These are phyloP conservation scores for Heterochromis multidens DNA, from an alignment of 2,113 vertebrate species.

Conservation along the genomic window DNA sequence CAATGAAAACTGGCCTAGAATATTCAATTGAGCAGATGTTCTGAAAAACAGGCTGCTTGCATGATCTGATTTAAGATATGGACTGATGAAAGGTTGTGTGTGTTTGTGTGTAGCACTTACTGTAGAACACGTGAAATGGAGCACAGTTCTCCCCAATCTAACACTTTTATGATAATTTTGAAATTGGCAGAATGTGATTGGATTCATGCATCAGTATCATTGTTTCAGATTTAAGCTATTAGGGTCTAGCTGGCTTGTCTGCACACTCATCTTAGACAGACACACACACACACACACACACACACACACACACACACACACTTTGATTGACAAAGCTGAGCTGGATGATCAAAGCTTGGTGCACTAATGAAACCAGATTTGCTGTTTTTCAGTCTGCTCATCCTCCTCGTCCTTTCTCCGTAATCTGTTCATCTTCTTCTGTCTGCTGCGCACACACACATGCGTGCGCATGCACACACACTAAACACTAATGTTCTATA, in stretches of 20 bases:
- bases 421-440: not conserved
- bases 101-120: not conserved
- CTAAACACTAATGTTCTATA: not conserved
- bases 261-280: not conserved
- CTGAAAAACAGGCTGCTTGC: not conserved
- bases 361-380: conserved; percentile 15
- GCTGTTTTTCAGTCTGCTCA: conserved; percentile 17
- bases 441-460: not conserved
- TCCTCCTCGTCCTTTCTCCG: not conserved
- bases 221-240: conserved; percentile 12
- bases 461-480: not conserved
- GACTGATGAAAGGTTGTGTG: not conserved
- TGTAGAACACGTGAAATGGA: not conserved
- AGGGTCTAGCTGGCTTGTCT: not conserved
- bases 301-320: not conserved
- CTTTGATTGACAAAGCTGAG: not conserved
- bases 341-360: not conserved
- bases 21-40: not conserved
- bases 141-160: not conserved
- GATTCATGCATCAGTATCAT: not conserved
- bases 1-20: not conserved
- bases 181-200: not conserved
- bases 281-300: not conserved
- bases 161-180: not conserved
- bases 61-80: not conserved